Evolutionary conservation across 2,797 vertebrate species (phyloP), one percentile per base, ranked within the genome.

Genomic region (Urophycis tenuis): DNA sequence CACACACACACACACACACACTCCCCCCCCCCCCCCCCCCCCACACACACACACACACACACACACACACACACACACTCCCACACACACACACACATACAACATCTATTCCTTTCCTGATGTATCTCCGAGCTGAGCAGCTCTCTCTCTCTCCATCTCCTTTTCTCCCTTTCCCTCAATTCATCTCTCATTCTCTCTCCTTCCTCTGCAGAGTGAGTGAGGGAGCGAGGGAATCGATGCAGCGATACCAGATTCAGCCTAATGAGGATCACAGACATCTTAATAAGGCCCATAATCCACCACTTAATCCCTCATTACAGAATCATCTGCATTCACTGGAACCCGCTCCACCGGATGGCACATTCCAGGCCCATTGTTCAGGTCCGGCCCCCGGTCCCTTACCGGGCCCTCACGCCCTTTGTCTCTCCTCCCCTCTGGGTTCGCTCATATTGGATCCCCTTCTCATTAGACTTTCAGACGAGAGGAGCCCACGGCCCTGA

Each of bases 231-330:
- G 87, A 92, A 92, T 93, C 89, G 83, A 93, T 93, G 88, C 82
- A 80, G 87, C 88, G 90, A 92, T 92, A 92, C 84, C 79, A 89
- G 88, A 89, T 88, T 87, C 81, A 84, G 85, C 88, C 91, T 94
- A 93, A 94, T 93, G 91, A 92, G 93, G 89, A 93, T 92, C 90
- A 92, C 89, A 91, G 93, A 92, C 90, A 93, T 93, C 92, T 93
- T 93, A 92, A 94, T 94, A 93, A 93, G 91, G 87, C 90, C 90
- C 88, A 77, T 93, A 93, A 94, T 93, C 92, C 91, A 80, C 83
- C 82, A 88, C 88, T 91, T 94, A 94, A 93, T 93, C 91, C 92
- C 91, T 92, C 91, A 92, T 93, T 93, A 94, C 91, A 90, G 90
- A 89, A 87, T 86, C 88, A 91, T 89, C 90, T 90, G 86, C 90